Percentiles rank a stretch among this genome's conserved stretches.
These are phyloP conservation scores for Numenius phaeopus DNA, from an alignment of 2,797 vertebrate genomes.

Conservation along the genomic window DNA sequence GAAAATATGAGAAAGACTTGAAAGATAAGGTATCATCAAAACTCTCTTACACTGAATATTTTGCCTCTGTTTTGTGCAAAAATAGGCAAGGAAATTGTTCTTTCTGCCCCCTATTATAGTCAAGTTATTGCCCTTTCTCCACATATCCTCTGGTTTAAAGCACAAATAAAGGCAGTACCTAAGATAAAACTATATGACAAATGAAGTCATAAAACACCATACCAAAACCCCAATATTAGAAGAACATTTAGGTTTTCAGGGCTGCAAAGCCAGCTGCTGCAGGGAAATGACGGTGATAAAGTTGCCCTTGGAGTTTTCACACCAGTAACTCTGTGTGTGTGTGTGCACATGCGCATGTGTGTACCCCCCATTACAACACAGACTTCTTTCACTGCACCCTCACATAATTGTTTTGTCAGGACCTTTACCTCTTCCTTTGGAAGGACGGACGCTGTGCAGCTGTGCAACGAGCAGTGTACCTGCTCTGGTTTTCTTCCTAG, in stretches of 20 bases:
- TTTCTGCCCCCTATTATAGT: neutral
- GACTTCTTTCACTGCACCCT: neutral
- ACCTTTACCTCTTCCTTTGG: neutral
- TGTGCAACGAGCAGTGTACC: neutral
- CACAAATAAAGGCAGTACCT: constrained; percentile 45
- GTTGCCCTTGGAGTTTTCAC: neutral
- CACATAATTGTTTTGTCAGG: neutral
- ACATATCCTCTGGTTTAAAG: constrained; percentile 29
- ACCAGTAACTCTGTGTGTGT: neutral
- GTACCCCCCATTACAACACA: neutral
- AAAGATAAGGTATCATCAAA: constrained; percentile 45
- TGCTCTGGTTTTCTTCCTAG: neutral
- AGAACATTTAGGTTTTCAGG: neutral
- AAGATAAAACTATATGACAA: constrained; percentile 52
- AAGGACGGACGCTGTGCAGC: neutral
- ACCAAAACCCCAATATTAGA: neutral
- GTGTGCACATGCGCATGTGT: rapidly evolving
- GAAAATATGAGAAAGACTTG: constrained; percentile 29
- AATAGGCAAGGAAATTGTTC: constrained; percentile 20
- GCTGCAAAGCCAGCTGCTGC: neutral
- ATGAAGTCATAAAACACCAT: constrained; percentile 56
- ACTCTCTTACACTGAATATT: constrained; percentile 30
- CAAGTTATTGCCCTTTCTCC: neutral
- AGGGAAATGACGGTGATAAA: neutral
- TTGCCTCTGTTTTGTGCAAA: constrained; percentile 47